These are phyloP conservation scores for Turritopsis rubra DNA, from an alignment of 30 jellyfish, hydroid and myxozoan genomes.

Conservation along the genomic window DNA sequence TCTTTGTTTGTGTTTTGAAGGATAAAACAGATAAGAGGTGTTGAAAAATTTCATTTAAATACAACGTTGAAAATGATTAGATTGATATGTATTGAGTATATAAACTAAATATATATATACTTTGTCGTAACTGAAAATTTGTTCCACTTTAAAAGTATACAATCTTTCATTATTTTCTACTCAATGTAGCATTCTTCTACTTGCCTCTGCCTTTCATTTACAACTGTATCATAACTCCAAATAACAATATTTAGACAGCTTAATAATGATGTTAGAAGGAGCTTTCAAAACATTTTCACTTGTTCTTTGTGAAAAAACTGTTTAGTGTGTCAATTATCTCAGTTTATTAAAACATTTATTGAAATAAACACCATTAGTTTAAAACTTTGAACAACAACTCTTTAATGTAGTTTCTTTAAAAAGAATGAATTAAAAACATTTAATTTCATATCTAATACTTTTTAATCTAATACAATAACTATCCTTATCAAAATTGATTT, in stretches of 20 bases:
- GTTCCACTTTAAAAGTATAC: too few species aligned
- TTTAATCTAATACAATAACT: background rate
- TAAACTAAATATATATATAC: too few species aligned
- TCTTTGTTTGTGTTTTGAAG: background rate
- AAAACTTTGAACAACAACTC: background rate
- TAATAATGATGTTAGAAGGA: background rate
- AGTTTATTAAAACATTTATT: background rate
- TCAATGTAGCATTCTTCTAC: too few species aligned
- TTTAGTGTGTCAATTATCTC: background rate
- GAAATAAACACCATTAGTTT: background rate
- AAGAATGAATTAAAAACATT: background rate
- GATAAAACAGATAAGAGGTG: background rate
- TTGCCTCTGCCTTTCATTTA: background rate
- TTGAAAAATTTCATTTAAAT: background rate
- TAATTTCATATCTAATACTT: background rate
- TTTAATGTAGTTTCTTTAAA: too few species aligned
- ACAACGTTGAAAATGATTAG: background rate
- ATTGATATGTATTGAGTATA: too few species aligned
- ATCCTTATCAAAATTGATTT: background rate
- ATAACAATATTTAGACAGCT: background rate
- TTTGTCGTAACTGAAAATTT: too few species aligned
- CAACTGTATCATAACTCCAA: background rate
- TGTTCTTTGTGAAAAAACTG: background rate
- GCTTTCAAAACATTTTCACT: background rate
- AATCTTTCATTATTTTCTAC: too few species aligned